These are phyloP conservation scores for Merops nubicus DNA, from an alignment of 2,113 vertebrate genomes.

Conservation along the genomic window DNA sequence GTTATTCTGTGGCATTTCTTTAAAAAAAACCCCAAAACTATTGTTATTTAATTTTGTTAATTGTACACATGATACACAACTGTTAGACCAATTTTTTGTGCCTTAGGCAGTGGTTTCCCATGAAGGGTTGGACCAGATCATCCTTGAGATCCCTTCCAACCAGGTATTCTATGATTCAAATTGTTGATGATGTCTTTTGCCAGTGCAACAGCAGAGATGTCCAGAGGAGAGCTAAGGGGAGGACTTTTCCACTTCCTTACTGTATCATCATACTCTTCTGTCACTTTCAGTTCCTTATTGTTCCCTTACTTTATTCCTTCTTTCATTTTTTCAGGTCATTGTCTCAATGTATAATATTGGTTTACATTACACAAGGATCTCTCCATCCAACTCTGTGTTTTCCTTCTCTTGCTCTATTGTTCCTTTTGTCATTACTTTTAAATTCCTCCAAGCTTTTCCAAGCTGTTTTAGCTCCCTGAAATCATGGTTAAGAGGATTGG, in stretches of 20 bases:
- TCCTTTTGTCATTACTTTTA: neutral
- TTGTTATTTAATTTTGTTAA: neutral
- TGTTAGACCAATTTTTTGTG: neutral
- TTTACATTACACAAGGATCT: neutral
- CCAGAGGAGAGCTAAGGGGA: neutral
- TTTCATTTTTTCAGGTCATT: neutral
- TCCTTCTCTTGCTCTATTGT: neutral
- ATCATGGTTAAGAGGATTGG: neutral
- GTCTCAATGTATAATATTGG: neutral
- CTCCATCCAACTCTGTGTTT: neutral
- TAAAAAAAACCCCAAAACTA: neutral
- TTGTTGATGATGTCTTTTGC: neutral
- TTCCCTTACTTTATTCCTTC: neutral
- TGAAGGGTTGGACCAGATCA: neutral
- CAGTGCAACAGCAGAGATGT: neutral
- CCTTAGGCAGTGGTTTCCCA: neutral
- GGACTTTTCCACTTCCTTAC: neutral
- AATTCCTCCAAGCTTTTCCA: neutral
- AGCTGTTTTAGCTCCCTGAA: neutral
- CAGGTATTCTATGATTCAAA: neutral
- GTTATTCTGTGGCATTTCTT: neutral
- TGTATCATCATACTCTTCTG: neutral
- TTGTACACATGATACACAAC: accelerated
- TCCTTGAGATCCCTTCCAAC: neutral
- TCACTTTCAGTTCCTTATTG: neutral